Evolutionary conservation across 1,140 invertebrate species (phyloP).

Genomic region (Meloidogyne chitwoodi): DNA sequence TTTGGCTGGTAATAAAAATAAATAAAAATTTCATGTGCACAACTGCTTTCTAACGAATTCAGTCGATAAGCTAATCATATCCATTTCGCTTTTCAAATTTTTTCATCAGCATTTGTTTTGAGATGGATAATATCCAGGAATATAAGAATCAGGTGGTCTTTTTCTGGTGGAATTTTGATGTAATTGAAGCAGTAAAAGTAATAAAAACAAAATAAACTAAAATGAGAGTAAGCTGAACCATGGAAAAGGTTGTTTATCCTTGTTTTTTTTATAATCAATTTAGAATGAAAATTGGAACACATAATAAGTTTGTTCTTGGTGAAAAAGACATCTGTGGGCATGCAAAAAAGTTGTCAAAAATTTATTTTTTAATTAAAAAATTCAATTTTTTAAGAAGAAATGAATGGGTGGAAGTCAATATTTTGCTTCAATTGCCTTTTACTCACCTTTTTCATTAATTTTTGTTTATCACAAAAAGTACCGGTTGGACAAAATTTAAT

Average conservation of each 20-base stretch:
- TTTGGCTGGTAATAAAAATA: not conserved
- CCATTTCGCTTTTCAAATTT: not conserved
- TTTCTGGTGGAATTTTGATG: not conserved
- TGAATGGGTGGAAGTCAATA: not conserved
- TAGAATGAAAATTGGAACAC: not conserved
- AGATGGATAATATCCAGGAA: not conserved
- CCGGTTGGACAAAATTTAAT: slow-evolving; percentile 57
- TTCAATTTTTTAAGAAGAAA: not conserved
- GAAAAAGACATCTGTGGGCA: not conserved
- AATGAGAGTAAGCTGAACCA: not conserved
- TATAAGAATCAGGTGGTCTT: not conserved
- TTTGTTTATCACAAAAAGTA: slow-evolving; percentile 24
- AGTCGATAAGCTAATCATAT: not conserved
- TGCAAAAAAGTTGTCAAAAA: not conserved
- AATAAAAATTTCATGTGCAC: not conserved
- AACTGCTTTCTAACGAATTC: not conserved
- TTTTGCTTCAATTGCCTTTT: not conserved
- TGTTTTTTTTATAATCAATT: not conserved
- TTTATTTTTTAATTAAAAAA: not conserved
- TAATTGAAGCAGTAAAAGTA: not conserved
- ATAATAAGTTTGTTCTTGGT: not conserved
- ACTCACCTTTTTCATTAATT: not conserved
- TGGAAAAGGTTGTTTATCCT: not conserved
- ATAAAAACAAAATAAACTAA: not conserved
- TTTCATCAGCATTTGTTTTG: not conserved